Evolutionary conservation across 2,113 vertebrate species (phyloP).

Genomic region (Podarcis muralis): DNA sequence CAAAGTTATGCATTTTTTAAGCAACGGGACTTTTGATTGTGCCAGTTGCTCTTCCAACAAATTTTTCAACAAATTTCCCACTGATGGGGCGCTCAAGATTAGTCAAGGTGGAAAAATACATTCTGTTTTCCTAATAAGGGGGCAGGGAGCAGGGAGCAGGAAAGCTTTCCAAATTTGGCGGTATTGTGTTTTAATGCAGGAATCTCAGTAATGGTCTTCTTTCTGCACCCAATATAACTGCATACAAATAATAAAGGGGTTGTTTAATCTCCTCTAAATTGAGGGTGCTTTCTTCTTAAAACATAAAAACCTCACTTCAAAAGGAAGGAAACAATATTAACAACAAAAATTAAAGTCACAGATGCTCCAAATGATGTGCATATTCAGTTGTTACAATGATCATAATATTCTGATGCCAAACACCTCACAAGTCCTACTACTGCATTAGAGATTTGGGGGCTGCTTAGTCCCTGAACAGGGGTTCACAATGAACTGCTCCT

Average conservation of each 20-base stretch:
- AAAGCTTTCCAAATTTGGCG: not conserved
- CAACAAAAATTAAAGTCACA: not conserved
- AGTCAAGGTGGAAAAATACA: not conserved
- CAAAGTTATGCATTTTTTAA: not conserved
- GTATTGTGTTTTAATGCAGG: not conserved
- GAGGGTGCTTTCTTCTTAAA: not conserved
- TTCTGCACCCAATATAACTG: too few species aligned
- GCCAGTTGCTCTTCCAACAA: not conserved
- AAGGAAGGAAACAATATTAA: not conserved
- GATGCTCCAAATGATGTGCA: not conserved
- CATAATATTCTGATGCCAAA: not conserved
- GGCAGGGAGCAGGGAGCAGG: too few species aligned
- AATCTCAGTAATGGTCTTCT: too few species aligned
- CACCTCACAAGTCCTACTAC: not conserved
- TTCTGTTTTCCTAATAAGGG: not conserved
- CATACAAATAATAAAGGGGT: not conserved
- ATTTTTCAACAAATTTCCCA: not conserved
- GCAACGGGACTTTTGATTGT: too few species aligned
- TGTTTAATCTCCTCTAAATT: not conserved
- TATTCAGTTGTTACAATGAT: not conserved
- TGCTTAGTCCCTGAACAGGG: not conserved
- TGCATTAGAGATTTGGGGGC: not conserved
- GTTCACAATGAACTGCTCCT: not conserved
- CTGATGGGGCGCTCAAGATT: not conserved
- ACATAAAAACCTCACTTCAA: not conserved